Evolutionary conservation across 2,113 vertebrate species (phyloP).

Genomic region (Anoura caudifer): DNA sequence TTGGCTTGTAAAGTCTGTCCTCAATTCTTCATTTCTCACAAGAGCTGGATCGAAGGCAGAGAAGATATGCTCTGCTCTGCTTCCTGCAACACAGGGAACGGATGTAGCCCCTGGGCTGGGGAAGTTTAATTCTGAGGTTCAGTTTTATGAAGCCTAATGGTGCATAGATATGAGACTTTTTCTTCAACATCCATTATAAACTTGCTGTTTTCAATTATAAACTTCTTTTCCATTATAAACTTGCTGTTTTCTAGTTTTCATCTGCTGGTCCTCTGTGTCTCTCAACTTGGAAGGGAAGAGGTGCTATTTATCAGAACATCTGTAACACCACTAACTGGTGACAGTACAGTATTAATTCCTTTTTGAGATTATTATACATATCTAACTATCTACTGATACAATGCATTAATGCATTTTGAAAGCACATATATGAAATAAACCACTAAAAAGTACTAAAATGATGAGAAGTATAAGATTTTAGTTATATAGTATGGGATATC

Average conservation of each 20-base stretch:
- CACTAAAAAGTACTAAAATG: neutral
- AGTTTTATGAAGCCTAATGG: neutral
- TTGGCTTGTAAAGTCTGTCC: accelerated
- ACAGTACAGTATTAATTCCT: neutral
- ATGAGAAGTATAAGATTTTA: neutral
- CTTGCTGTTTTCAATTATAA: no score
- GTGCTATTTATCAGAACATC: neutral
- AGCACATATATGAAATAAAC: neutral
- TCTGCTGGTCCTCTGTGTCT: neutral
- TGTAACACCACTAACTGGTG: neutral
- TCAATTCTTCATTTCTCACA: neutral
- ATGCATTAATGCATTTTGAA: neutral
- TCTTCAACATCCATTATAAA: neutral
- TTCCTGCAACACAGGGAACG: neutral
- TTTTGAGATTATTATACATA: neutral
- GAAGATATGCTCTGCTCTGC: neutral
- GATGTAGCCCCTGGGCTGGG: accelerated
- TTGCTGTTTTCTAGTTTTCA: neutral
- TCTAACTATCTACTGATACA: neutral
- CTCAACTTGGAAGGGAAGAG: neutral
- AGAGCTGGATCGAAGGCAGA: neutral
- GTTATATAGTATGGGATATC: neutral
- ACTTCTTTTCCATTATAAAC: neutral
- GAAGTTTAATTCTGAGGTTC: neutral
- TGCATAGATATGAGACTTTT: neutral